Evolutionary conservation across 37 sponge, comb jelly and placozoan species (phyloP).

Genomic region (Crambe crambe): DNA sequence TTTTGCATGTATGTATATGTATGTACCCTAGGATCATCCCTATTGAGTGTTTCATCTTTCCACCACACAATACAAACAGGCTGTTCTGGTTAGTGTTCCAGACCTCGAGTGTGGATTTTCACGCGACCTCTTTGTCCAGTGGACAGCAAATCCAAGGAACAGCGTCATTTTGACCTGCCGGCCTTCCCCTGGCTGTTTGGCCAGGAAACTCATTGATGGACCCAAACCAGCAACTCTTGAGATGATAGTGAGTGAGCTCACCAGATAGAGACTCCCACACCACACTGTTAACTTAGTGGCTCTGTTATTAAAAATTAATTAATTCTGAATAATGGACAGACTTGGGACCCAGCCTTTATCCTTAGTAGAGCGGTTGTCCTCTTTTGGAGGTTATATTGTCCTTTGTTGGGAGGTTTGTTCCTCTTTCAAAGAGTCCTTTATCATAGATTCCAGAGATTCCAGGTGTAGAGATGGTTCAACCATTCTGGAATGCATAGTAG

Average conservation of each 20-base stretch:
- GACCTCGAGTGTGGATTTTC: constrained; percentile 94
- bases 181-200: constrained; percentile 76
- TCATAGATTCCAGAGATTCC: too few relatives aligned
- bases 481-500: too few relatives aligned
- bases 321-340: too few relatives aligned
- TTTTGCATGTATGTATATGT: too few relatives aligned
- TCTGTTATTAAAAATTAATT: not conserved
- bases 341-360: too few relatives aligned
- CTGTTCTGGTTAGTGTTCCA: constrained; percentile 86
- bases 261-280: not conserved
- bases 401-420: not conserved
- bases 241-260: constrained; percentile 26
- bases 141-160: constrained; percentile 79
- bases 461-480: too few relatives aligned
- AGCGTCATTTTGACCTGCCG: constrained; percentile 82
- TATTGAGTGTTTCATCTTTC: too few relatives aligned
- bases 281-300: not conserved
- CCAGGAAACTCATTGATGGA: constrained; percentile 70
- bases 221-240: constrained; percentile 63
- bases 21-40: too few relatives aligned
- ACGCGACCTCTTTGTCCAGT: constrained; percentile 88
- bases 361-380: too few relatives aligned
- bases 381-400: not conserved
- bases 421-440: too few relatives aligned
- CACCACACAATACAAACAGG: too few relatives aligned